Base-by-base conservation (phyloP, 2,113 vertebrate genomes). In the Tupaia chinensis region DNA sequence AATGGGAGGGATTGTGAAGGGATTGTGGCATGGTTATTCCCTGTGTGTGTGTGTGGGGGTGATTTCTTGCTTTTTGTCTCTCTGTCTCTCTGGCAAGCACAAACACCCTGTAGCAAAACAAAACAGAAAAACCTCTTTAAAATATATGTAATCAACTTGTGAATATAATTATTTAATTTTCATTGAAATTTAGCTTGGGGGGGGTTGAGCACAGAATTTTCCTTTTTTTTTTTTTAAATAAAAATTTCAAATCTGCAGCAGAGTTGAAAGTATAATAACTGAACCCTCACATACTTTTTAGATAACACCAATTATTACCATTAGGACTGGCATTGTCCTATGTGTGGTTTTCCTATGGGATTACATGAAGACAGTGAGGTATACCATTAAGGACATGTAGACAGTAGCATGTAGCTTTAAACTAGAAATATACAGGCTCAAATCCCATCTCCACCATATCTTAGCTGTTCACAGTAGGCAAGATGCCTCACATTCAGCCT, bases 401-500 rank as follows among this genome's bases (percentile, higher is more conserved):
- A 79, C 0, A 25, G 23, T 63, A 53, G 27, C 32, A 27, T 29
- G 0, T 68, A 83, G 32, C 70, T 95, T 81, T 44, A 34, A 77
- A 22, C 15, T 58, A 25, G 22, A 53, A 4, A 5, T 6, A 23
- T 22, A 3, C 1, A 2, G 16, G n/a, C 74, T 82, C 44, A 29
- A 1, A 11, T 54, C 69, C 70, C 44, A 65, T 10, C 32, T 63
- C 19, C 3, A 14, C 17, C 11, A 3, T 16, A 0, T 12, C 11
- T 29, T 66, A 17, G 32, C 34, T 19, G 5, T 23, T 56, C 13
- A 7, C 2, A 19, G 0, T 15, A n/a, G 58, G 22, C 1, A 6
- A 1, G 6, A 27, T 63, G 25, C 25, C 6, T 78, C 17, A 3
- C 3, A 16, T 0, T 32, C 44, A 5, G 1, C 32, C 9, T 10